Base-by-base conservation (phyloP, 37 sponge, comb jelly and placozoan genomes). In the Dysidea cf. avara region DNA sequence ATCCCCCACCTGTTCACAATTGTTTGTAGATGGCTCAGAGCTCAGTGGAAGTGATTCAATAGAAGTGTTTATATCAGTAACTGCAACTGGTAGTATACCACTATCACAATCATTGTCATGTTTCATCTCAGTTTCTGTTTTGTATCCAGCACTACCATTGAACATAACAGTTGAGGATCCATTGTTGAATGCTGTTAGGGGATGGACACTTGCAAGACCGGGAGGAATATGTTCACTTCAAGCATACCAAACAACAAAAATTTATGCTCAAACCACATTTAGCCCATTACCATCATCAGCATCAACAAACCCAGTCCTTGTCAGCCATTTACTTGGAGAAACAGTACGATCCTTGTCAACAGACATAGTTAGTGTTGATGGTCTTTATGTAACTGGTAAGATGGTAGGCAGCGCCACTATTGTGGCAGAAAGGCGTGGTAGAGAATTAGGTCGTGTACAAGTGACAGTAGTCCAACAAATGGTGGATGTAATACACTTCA, bases 101-200 rank as follows among this genome's bases (percentile, higher is more conserved):
- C n/a, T n/a, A n/a, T n/a, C n/a, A n/a, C n/a, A n/a, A n/a, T n/a
- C n/a, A n/a, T n/a, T n/a, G n/a, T n/a, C n/a, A n/a, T n/a, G n/a
- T n/a, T 25, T 20, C 25, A 48, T 83, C 28, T 39, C 56, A 16
- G 72, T 77, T 51, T 68, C 69, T 28, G 85, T 89, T 13, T 89
- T 75, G 80, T 79, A 56, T 37, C 90, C 90, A 40, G 60, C 68
- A 0, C 33, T 75, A 7, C 76, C 85, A 13, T 48, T 89, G 16
- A 53, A 43, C 17, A 12, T 83, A 0, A 43, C 5, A 53, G n/a
- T 37, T 16, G 53, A 24, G 3, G 90, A 89, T 51, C 13, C 38
- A 1, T 43, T 46, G n/a, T 51, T 89, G 55, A 89, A 71, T 69
- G 29, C 66, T 9, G 56, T 87, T 14, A 53, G 48, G 37, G 71